Evolutionary conservation across 35 echinoderm and acorn worm genomes (phyloP).

Genomic region (Diadema setosum): DNA sequence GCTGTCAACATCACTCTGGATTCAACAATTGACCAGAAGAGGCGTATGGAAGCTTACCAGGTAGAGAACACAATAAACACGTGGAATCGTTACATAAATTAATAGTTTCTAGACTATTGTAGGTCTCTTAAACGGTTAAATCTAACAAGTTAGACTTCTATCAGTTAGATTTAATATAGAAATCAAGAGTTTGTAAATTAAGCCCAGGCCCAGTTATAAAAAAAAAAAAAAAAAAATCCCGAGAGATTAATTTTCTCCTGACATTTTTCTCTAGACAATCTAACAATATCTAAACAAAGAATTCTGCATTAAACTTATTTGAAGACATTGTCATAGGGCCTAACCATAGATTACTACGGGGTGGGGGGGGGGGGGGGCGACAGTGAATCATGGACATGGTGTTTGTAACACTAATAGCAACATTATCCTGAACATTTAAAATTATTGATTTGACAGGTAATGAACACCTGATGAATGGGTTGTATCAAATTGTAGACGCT

Average conservation of each 20-base stretch:
- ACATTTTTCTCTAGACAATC: too few species aligned
- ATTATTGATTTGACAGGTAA: too few species aligned
- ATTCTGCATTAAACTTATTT: too few species aligned
- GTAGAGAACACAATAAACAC: not conserved
- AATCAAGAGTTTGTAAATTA: not conserved
- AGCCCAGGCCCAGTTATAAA: not conserved
- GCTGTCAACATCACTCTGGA: conserved; percentile 33
- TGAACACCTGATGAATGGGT: too few species aligned
- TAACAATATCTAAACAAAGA: too few species aligned
- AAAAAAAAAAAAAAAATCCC: not conserved
- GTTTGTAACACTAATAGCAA: too few species aligned
- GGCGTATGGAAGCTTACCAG: conserved; percentile 21
- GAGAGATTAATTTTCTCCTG: not conserved
- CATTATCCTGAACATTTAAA: too few species aligned
- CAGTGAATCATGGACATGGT: too few species aligned
- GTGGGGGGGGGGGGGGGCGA: too few species aligned
- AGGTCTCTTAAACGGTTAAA: not conserved
- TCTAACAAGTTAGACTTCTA: not conserved
- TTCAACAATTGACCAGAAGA: not conserved
- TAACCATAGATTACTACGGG: too few species aligned
- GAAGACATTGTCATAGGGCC: too few species aligned
- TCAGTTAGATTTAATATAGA: not conserved
- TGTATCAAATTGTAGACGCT: too few species aligned
- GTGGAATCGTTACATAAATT: not conserved
- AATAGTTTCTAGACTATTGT: not conserved